These are phyloP conservation scores for Perca flavescens DNA, from an alignment of 2,113 vertebrate genomes.

Conservation along the genomic window DNA sequence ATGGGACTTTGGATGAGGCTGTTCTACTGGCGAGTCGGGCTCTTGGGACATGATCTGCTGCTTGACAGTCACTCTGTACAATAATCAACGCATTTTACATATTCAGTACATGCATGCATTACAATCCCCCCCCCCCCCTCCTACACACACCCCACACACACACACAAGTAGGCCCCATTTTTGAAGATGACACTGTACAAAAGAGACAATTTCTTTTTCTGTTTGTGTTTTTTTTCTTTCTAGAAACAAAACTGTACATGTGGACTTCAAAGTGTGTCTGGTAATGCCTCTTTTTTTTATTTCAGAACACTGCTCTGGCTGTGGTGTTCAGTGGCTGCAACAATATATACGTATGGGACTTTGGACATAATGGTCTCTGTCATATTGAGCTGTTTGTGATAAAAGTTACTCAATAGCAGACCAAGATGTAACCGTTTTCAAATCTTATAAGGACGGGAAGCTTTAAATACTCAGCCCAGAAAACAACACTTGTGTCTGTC, in stretches of 20 bases:
- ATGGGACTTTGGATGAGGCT: conserved; percentile 88
- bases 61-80: conserved; percentile 91
- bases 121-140: conserved; percentile 42
- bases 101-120: conserved; percentile 92
- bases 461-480: conserved; percentile 65
- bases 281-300: conserved; percentile 54
- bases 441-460: conserved; percentile 53
- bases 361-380: conserved; percentile 28
- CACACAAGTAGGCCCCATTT: conserved; percentile 32
- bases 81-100: conserved; percentile 91
- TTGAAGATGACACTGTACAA: conserved; percentile 83
- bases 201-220: conserved; percentile 75
- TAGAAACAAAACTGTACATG: conserved; percentile 70
- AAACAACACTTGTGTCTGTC: conserved; percentile 14
- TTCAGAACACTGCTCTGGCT: conserved; percentile 41
- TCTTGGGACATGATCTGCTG: conserved; percentile 86
- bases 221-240: conserved; percentile 65
- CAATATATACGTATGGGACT: neutral
- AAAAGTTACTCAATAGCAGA: conserved; percentile 38
- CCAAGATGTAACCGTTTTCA: conserved; percentile 36
- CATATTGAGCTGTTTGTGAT: conserved; percentile 33
- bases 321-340: conserved; percentile 36
- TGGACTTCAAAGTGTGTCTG: conserved; percentile 59
- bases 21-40: conserved; percentile 90
- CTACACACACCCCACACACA: neutral